Percentiles rank a stretch among this genome's conserved stretches.
Evolutionary conservation across 2,888 invertebrate species (phyloP).

Genomic region (Seira sanloemensis): DNA sequence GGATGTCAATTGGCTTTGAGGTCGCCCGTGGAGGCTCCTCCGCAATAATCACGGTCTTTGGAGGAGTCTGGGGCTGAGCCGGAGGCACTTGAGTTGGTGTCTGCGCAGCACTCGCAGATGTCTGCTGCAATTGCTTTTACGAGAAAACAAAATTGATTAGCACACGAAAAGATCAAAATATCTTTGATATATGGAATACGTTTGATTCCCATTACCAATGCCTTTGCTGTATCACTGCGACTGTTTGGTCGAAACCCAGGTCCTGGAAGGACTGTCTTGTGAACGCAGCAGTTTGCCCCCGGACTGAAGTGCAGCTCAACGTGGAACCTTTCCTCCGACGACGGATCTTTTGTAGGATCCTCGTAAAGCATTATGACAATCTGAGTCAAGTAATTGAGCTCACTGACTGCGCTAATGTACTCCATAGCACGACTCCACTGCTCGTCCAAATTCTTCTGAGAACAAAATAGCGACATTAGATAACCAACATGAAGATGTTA

Average conservation of each 20-base stretch:
- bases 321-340: constrained; percentile 95
- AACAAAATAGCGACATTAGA: no score
- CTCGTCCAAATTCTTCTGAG: constrained; percentile 77
- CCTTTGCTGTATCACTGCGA: constrained; percentile 84
- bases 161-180: background rate
- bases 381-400: constrained; percentile 99
- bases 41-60: background rate
- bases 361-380: constrained; percentile 99
- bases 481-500: background rate
- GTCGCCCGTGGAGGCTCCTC: background rate
- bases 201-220: constrained; percentile 21
- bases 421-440: constrained; percentile 99
- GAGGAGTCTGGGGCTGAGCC: background rate
- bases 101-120: background rate
- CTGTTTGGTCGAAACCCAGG: constrained; percentile 95
- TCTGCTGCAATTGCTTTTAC: background rate
- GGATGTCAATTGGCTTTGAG: constrained; percentile 24
- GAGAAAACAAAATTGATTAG: no score
- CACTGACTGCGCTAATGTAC: constrained; percentile 97
- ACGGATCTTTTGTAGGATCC: constrained; percentile 96
- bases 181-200: background rate
- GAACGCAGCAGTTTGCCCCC: constrained; percentile 96
- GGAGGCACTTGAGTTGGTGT: background rate
- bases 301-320: constrained; percentile 99
- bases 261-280: constrained; percentile 94